Evolutionary conservation across 2,113 vertebrate genomes (phyloP).

Genomic region (Prunella fulvescens): DNA sequence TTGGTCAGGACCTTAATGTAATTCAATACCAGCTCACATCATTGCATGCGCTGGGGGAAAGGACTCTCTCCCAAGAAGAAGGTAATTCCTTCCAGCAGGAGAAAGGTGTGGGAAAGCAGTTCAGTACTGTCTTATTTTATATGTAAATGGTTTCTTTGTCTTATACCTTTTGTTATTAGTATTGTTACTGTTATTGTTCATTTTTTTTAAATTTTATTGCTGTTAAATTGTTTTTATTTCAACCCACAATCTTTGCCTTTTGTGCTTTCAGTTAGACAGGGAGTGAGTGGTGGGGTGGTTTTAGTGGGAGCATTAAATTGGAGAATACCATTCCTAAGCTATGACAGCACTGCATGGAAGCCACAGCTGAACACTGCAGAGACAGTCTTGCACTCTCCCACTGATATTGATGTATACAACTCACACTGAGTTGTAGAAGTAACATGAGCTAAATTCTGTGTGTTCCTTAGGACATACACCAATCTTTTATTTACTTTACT

Average conservation of each 20-base stretch:
- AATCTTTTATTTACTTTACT: background rate
- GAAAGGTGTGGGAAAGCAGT: background rate
- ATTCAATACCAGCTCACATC: background rate
- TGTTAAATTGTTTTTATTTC: background rate
- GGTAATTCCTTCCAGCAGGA: background rate
- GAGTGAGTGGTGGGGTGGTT: background rate
- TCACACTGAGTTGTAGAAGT: background rate
- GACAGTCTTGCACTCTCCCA: background rate
- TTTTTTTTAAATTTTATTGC: background rate
- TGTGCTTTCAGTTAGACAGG: background rate
- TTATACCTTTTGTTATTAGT: background rate
- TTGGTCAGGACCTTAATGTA: background rate
- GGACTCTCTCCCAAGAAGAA: background rate
- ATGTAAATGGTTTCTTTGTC: background rate
- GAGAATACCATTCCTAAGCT: background rate
- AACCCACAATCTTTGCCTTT: background rate
- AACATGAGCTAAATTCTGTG: background rate
- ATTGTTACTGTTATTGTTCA: fast-evolving
- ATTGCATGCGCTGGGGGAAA: background rate
- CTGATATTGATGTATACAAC: background rate
- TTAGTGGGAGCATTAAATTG: background rate
- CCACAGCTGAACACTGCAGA: background rate
- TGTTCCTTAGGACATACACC: background rate
- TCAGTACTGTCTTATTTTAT: background rate
- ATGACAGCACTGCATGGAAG: background rate